Evolutionary conservation across 1,140 invertebrate species (phyloP), one percentile per base, ranked within the genome.

Genomic region (Drosophila leontia): DNA sequence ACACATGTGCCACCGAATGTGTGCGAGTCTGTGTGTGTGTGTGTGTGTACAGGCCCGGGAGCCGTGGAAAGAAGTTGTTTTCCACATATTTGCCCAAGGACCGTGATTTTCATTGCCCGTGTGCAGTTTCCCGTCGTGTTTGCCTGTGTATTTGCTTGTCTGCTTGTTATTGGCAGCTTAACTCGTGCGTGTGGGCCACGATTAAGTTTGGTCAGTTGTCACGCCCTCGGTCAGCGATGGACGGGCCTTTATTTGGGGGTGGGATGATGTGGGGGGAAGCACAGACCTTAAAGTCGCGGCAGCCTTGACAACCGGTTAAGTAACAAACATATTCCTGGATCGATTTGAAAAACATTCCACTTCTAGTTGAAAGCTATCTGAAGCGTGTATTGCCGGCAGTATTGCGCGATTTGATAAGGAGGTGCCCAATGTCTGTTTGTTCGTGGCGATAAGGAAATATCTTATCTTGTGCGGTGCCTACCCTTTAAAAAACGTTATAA

Each of bases 171-270:
- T 57, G 59, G 60, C 55, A 60, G 34, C 48, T 42, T 37, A 34
- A 56, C 29, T 50, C 61, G 71, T 71, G 82, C 62, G 59, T 82
- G 69, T 39, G 19, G 26, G 32, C 67, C 50, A 61, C 60, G 51
- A 35, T 71, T 64, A 68, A 81, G 84, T 76, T 85, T 90, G 85
- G 70, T 79, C 85, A 90, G 75, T 82, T 85, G 85, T 85, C 81
- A 88, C 75, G 85, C 50, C 78, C 76, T 23, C 37, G 71, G 59
- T 59, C 71, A 48, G 44, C 34, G 37, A 39, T 56, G 26, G 50
- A 35, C 13, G 9, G n/a, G 23, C 37, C 39, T 29, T 3, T n/a
- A 19, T 19, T 23, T 2, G 11, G 34, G 5, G 50, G 6, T 34
- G 34, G 26, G 7, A 35, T 17, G n/a, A 9, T n/a, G 15, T 37